Evolutionary conservation across 2,113 vertebrate species (phyloP).

Genomic region (Loxodonta africana): DNA sequence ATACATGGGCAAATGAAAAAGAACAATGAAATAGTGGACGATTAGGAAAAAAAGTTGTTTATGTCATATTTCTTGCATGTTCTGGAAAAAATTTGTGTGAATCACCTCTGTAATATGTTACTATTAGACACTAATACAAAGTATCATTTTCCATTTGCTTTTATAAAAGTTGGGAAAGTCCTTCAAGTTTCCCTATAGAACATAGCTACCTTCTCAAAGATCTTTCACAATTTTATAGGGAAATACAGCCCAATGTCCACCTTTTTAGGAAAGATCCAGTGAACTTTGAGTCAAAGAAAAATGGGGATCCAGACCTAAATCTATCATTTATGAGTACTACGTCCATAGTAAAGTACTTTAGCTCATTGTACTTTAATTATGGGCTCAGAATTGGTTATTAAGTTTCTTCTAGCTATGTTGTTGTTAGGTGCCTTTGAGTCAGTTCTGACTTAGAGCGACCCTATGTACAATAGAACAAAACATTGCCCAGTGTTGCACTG

Average conservation of each 20-base stretch:
- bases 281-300: neutral
- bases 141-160: neutral
- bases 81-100: neutral
- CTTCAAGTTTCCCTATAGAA: neutral
- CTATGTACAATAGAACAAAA: no score
- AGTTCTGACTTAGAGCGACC: no score
- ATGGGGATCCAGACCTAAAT: neutral
- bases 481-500: no score
- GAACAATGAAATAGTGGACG: neutral
- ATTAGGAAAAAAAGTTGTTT: neutral
- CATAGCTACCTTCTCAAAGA: neutral
- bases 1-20: neutral
- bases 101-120: neutral
- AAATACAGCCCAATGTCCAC: neutral
- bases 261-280: neutral
- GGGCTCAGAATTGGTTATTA: neutral
- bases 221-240: neutral
- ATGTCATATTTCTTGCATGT: neutral
- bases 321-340: neutral
- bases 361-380: neutral
- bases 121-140: neutral
- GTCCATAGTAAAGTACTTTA: neutral
- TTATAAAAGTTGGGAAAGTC: conserved; percentile 2
- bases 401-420: neutral
- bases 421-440: no score